Conservation (phyloP, 2,888 invertebrate species). For the Eutolmus rufibarbis region DNA sequence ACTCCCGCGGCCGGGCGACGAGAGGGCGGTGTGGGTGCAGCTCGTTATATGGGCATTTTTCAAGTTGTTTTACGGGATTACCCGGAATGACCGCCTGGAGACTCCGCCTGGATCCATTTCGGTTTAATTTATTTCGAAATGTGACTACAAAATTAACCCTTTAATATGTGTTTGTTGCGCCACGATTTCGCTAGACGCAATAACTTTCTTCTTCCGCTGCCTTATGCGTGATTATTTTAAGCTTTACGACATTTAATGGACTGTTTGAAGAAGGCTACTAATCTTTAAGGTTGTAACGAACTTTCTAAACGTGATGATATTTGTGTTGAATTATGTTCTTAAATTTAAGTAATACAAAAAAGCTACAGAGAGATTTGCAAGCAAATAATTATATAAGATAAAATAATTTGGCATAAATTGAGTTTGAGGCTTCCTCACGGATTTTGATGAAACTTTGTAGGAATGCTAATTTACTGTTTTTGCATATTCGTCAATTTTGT, state of each 20-base stretch:
- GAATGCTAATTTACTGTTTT: no score
- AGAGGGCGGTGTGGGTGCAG: not conserved
- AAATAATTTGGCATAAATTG: no score
- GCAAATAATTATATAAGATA: no score
- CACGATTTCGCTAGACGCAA: not conserved
- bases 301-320: not conserved
- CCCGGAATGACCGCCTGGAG: not conserved
- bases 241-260: not conserved
- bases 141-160: not conserved
- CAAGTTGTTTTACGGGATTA: constrained; percentile 8
- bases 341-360: no score
- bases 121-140: not conserved
- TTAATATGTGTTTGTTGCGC: not conserved
- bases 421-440: no score
- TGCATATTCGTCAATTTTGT: no score
- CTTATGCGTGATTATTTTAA: not conserved
- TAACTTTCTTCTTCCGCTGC: not conserved
- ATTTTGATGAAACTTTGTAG: no score
- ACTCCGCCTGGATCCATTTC: not conserved
- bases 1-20: not conserved
- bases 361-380: no score
- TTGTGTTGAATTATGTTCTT: no score
- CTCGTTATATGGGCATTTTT: constrained; percentile 3
- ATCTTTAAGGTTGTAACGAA: not conserved
- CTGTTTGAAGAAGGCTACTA: not conserved